A percentile compares a stretch with the other conserved stretches of the same genome.
Conservation (phyloP, 2,888 invertebrate genomes). For the Eretmocerus hayati region DNA sequence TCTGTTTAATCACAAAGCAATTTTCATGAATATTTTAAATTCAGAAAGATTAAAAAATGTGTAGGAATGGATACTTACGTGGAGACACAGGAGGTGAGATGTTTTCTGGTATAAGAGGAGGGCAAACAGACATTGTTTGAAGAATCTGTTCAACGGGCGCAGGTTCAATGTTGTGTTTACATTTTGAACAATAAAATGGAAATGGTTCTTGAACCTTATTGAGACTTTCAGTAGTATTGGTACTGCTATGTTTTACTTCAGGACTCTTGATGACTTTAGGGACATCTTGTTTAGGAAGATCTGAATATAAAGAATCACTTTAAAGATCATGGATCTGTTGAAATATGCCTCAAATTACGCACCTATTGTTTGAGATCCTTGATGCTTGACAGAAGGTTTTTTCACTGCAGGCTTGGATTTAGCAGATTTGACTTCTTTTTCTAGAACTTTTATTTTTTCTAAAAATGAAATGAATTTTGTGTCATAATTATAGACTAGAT, state of each 20-base stretch:
- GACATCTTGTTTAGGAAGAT: background rate
- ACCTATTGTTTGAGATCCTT: slow-evolving; percentile 15
- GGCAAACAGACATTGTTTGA: slow-evolving; percentile 28
- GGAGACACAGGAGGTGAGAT: too few species aligned
- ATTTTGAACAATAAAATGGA: slow-evolving; percentile 33
- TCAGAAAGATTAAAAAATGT: too few species aligned
- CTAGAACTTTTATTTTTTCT: slow-evolving; percentile 24
- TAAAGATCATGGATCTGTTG: background rate
- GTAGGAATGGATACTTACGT: too few species aligned
- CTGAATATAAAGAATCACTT: background rate
- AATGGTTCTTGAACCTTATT: slow-evolving; percentile 24
- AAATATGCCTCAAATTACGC: background rate
- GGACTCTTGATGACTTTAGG: too few species aligned
- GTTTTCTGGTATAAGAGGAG: slow-evolving; percentile 29
- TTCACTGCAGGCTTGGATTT: slow-evolving; percentile 4
- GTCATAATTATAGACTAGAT: too few species aligned
- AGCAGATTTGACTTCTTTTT: slow-evolving; percentile 14
- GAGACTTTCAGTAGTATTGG: slow-evolving; percentile 19
- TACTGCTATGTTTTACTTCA: too few species aligned
- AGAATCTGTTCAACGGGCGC: slow-evolving; percentile 31
- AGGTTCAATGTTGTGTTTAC: slow-evolving; percentile 25
- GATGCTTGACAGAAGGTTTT: slow-evolving; percentile 5
- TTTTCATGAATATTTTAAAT: too few species aligned
- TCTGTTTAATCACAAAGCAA: too few species aligned
- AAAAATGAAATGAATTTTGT: too few species aligned